phyloP scores from a whole-genome alignment of 1,140 invertebrate genomes.

The Cardiocondyla obscurior region DNA sequence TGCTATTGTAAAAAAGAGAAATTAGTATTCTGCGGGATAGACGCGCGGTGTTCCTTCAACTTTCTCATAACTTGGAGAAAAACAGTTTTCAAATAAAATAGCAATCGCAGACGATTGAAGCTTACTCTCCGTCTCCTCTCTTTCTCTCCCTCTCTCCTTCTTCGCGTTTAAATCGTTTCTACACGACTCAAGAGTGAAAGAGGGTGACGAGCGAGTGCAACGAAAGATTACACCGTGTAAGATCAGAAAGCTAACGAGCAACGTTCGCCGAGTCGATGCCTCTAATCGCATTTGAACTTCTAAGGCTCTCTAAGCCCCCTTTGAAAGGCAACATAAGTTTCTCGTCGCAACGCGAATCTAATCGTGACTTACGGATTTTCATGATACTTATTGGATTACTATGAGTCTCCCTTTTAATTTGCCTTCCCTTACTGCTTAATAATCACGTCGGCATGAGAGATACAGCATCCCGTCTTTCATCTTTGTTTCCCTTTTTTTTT shows the following conservation, averaged over 20 bases:
- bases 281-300: constrained; percentile 44
- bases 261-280: constrained; percentile 28
- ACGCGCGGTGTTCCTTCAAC: not conserved
- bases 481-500: not conserved
- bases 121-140: not conserved
- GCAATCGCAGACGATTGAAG: constrained; percentile 19
- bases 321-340: constrained; percentile 44
- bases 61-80: not conserved
- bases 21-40: not conserved
- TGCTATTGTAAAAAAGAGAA: not conserved
- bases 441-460: not conserved
- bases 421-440: not conserved
- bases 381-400: constrained; percentile 56
- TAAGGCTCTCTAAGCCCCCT: constrained; percentile 28
- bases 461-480: not conserved
- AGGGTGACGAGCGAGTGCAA: constrained; percentile 10
- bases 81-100: constrained; percentile 15
- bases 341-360: constrained; percentile 31
- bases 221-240: constrained; percentile 48
- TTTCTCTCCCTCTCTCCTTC: not conserved
- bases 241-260: constrained; percentile 33
- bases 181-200: not conserved
- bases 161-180: constrained; percentile 18
- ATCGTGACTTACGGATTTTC: constrained; percentile 31
- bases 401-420: constrained; percentile 40